Evolutionary conservation across 1,140 invertebrate species (phyloP), one percentile per base, ranked within the genome.

Genomic region (Oscheius sp.): DNA sequence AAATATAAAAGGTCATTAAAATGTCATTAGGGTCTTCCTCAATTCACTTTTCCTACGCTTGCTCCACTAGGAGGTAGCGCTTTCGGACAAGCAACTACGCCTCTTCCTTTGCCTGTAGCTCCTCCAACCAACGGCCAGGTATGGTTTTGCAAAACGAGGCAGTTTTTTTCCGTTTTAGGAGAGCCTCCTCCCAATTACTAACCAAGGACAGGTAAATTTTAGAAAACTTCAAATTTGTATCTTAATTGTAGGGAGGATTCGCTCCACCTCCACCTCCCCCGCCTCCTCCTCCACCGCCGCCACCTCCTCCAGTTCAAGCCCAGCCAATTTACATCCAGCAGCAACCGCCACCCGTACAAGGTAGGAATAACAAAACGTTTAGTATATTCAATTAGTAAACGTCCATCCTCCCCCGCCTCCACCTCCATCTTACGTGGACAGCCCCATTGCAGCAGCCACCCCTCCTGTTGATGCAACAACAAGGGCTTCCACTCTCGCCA

Each of bases 381-480:
- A 20, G 15, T 15, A 23, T 23, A 28, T 13, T 23, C 1, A 0
- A 28, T 23, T 13, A 61, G 31, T 58, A 32, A 62, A 62, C 26
- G 20, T 49, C 7, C 68, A 45, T 29, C 49, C 67, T 49, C 67
- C 67, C 0, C 65, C 34, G 59, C 13, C 66, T n/a, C 68, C 58
- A 42, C 34, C 52, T 2, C 42, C 59, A 15, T 32, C 34, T 13
- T 49, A 63, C 28, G 13, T 38, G 23, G 46, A 31, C 35, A 3
- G 35, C 23, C 34, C 52, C 4, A 34, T 42, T 32, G 52, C 46
- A 23, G 15, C 35, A 20, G 31, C 36, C 18, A 36, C 58, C 35
- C 69, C 62, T 3, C 20, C 58, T 32, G 35, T 49, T 18, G 69
- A 64, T 65, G 38, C 69, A 7, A 71, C 69, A 3, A 71, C 59